Percentiles rank a stretch among this genome's conserved stretches.
phyloP scores from a whole-genome alignment of 2,113 vertebrate species.

The Phasianus colchicus region DNA sequence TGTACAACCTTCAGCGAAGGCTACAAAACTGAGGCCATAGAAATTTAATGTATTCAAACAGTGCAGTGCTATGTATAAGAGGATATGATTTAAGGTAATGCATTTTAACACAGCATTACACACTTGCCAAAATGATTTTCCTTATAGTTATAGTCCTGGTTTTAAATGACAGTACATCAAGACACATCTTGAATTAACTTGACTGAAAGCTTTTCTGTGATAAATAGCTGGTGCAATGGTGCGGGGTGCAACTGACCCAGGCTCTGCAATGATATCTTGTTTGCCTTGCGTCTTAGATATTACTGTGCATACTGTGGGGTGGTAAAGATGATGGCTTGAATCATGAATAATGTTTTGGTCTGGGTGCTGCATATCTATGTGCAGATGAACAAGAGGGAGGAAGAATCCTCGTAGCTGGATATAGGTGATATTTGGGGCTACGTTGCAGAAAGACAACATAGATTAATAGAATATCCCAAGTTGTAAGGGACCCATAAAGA shows the following conservation, averaged over 20 bases:
- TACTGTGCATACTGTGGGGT: background rate
- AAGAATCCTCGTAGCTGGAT: background rate
- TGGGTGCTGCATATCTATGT: background rate
- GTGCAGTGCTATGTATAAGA: slow-evolving; percentile 35
- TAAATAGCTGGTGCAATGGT: slow-evolving; percentile 7
- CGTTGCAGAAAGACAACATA: too few relatives aligned
- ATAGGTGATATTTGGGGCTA: background rate
- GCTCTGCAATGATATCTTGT: background rate
- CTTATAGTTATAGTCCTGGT: slow-evolving; percentile 45
- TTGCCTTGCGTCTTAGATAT: background rate
- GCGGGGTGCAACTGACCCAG: background rate
- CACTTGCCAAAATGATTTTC: slow-evolving; percentile 60
- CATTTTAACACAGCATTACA: slow-evolving; percentile 64
- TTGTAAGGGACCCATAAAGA: too few relatives aligned
- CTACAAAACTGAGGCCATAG: background rate
- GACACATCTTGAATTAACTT: slow-evolving; percentile 45
- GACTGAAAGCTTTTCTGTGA: slow-evolving; percentile 15
- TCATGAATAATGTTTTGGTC: background rate
- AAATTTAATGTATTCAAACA: slow-evolving; percentile 57
- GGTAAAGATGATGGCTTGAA: background rate
- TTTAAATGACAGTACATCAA: slow-evolving; percentile 55
- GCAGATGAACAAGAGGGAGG: background rate
- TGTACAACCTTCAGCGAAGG: background rate
- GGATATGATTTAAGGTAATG: slow-evolving; percentile 67
- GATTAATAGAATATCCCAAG: too few relatives aligned